Evolutionary conservation across 2,797 vertebrate genomes (phyloP).

Genomic region (Melanotaenia pygmaea): DNA sequence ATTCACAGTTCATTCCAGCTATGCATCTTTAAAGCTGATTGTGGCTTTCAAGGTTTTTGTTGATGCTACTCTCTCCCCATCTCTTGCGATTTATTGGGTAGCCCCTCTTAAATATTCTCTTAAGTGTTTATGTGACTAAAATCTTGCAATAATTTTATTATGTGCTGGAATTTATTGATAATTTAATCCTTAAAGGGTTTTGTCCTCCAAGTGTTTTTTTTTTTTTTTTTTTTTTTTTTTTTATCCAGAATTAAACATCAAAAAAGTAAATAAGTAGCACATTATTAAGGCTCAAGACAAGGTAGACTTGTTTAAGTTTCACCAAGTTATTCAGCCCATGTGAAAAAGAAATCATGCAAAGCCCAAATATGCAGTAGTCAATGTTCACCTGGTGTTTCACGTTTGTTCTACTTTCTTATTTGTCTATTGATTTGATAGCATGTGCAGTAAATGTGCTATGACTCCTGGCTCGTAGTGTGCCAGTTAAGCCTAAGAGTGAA

Average conservation of each 20-base stretch:
- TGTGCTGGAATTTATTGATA: not conserved
- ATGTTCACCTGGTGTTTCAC: not conserved
- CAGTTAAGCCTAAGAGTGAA: slow-evolving; percentile 11
- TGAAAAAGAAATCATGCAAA: not conserved
- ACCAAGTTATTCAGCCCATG: not conserved
- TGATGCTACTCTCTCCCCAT: too few species aligned
- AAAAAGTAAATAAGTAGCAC: not conserved
- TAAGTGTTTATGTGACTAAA: not conserved
- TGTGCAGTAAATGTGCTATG: slow-evolving; percentile 1
- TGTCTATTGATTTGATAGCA: not conserved
- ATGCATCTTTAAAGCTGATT: too few species aligned
- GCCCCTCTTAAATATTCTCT: not conserved
- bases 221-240: too few species aligned
- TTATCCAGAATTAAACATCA: not conserved
- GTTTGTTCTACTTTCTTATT: not conserved
- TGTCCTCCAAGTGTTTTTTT: too few species aligned
- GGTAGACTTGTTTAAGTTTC: not conserved
- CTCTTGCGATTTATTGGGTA: not conserved
- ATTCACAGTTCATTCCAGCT: not conserved
- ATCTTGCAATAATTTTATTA: not conserved
- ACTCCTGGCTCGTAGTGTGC: slow-evolving; percentile 24
- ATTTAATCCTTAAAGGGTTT: not conserved
- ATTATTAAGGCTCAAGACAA: not conserved
- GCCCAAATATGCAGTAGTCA: not conserved
- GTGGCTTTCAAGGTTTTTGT: not conserved